Percentiles rank a stretch among this genome's conserved stretches.
phyloP scores from a whole-genome alignment of 2,797 vertebrate genomes.

The Gymnothorax reevesii region DNA sequence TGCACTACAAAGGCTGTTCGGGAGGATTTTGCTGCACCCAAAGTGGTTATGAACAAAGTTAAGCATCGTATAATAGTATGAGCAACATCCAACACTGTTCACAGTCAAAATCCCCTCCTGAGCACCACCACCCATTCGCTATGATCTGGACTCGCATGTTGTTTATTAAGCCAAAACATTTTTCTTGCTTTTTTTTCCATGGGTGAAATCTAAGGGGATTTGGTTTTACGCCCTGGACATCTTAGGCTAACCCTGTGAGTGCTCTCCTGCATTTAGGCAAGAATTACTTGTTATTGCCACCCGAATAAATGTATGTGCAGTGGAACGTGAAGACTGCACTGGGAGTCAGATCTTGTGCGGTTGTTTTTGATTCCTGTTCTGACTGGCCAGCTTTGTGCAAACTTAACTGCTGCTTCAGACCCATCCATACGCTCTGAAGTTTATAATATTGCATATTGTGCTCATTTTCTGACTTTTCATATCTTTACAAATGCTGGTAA shows the following conservation, averaged over 20 bases:
- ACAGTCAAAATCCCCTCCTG: background rate
- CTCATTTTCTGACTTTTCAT: background rate
- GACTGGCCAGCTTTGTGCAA: background rate
- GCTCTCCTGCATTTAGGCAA: background rate
- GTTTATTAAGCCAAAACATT: background rate
- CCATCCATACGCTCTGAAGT: background rate
- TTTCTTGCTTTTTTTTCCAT: background rate
- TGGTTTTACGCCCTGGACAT: background rate
- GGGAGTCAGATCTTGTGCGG: background rate
- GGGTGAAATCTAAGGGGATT: background rate
- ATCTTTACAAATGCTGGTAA: background rate
- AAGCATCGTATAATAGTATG: background rate
- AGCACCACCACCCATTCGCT: background rate
- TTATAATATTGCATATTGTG: background rate
- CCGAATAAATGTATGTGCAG: background rate
- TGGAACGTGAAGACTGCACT: background rate
- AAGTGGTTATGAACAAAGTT: background rate
- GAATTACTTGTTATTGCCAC: background rate
- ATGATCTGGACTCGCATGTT: background rate
- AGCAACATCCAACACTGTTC: background rate
- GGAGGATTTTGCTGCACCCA: background rate
- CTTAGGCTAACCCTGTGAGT: background rate
- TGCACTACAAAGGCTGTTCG: background rate
- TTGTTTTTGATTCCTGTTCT: background rate
- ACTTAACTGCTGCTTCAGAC: background rate